Base-by-base conservation (phyloP, 1,140 invertebrate species). In the Colletes gigas region DNA sequence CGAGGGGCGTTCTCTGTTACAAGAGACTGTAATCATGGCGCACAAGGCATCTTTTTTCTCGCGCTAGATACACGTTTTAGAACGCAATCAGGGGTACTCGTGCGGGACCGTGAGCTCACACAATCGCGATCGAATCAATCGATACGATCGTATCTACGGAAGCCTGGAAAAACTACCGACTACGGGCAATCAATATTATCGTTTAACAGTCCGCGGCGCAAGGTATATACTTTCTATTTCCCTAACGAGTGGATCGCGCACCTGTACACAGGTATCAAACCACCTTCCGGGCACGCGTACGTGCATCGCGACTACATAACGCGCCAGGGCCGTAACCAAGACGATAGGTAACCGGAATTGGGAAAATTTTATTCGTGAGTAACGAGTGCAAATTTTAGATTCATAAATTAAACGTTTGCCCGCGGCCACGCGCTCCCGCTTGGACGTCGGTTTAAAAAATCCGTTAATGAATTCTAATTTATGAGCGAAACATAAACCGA, bases 81-180 rank as follows among this genome's bases (percentile, higher is more conserved):
- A 86, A 83, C 72, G 87, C 85, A 87, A 85, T 84, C 87, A 79
- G 75, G 83, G 81, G 82, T 83, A 82, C 81, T 88, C 87, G 87
- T 88, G 87, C 87, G 87, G 72, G 76, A 88, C 85, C 74, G 55
- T 59, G 69, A 72, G 73, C 79, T 57, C 59, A 50, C 60, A 84
- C 81, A 83, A 85, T 88, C 75, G 66, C 68, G 81, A 86, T 86
- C 86, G 82, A 77, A 87, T 88, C 83, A 66, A 88, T 87, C 83
- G 83, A 78, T 83, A 65, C 52, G 77, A 85, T 88, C 83, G 75
- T 81, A 83, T 83, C 71, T 55, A 73, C 84, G 71, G 72, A 44
- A 62, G 76, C 66, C 47, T 75, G 80, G 75, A 85, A 82, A 88
- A 88, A 88, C 72, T 50, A 15, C 41, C 39, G 57, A 65, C 82